Evolutionary conservation across 2,888 invertebrate species (phyloP).

Genomic region (Ochlodes sylvanus): DNA sequence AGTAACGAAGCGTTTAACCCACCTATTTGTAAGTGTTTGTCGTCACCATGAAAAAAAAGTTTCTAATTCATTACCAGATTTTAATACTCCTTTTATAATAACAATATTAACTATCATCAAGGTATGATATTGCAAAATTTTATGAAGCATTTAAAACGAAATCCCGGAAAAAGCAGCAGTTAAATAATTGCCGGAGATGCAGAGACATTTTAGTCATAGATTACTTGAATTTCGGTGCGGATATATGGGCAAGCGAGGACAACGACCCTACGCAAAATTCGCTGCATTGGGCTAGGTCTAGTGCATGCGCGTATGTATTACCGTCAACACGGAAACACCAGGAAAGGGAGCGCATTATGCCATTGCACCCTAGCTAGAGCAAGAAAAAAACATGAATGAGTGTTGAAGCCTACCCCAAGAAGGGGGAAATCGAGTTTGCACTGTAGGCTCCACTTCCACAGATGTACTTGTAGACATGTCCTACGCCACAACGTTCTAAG

Average conservation of each 20-base stretch:
- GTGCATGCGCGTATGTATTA: slow-evolving; percentile 79
- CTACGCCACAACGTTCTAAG: slow-evolving; percentile 62
- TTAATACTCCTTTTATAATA: not conserved
- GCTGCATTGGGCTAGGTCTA: slow-evolving; percentile 85
- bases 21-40: no score
- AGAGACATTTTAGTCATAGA: slow-evolving; percentile 47
- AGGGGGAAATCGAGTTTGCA: slow-evolving; percentile 83
- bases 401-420: slow-evolving; percentile 83
- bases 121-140: not conserved
- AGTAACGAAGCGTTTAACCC: not conserved
- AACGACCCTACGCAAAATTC: slow-evolving; percentile 85
- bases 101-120: not conserved
- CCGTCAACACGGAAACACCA: slow-evolving; percentile 75
- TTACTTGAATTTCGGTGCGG: slow-evolving; percentile 46
- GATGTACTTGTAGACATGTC: slow-evolving; percentile 61
- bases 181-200: slow-evolving; percentile 55
- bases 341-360: slow-evolving; percentile 72
- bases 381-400: slow-evolving; percentile 83
- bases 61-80: not conserved
- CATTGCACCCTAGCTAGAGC: slow-evolving; percentile 63
- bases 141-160: not conserved
- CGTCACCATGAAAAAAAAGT: not conserved
- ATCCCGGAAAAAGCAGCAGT: not conserved
- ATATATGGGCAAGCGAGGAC: slow-evolving; percentile 63
- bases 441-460: slow-evolving; percentile 76